Conservation (phyloP, 2,797 vertebrate species). For the Poeciliopsis presidionis region DNA sequence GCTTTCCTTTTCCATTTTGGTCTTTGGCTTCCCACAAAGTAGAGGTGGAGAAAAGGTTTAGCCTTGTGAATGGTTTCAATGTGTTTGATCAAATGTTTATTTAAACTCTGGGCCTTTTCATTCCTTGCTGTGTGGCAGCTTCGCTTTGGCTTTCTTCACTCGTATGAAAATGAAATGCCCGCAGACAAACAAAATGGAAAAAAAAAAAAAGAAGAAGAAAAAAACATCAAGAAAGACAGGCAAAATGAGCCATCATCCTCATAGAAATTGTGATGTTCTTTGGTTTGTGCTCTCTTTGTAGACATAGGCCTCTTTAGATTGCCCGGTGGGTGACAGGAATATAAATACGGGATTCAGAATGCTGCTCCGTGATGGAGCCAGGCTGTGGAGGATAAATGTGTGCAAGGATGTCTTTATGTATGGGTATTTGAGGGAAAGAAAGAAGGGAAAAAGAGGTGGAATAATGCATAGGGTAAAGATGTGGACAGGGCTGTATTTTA, state of each 20-base stretch:
- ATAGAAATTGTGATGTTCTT: slow-evolving; percentile 65
- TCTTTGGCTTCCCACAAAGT: slow-evolving; percentile 4
- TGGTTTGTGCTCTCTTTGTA: slow-evolving; percentile 67
- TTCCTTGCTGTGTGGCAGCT: background rate
- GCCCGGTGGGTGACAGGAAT: slow-evolving; percentile 58
- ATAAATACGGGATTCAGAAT: slow-evolving; percentile 58
- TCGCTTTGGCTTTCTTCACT: slow-evolving; percentile 29
- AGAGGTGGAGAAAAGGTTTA: slow-evolving; percentile 7
- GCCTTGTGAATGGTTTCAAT: slow-evolving; percentile 17
- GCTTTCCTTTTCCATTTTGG: slow-evolving; percentile 8
- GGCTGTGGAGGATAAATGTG: slow-evolving; percentile 54
- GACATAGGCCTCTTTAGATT: slow-evolving; percentile 64
- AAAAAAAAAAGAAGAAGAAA: background rate
- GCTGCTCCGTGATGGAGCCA: slow-evolving; percentile 47
- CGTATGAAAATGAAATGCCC: slow-evolving; percentile 43
- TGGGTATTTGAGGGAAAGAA: slow-evolving; percentile 35
- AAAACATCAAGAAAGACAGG: slow-evolving; percentile 38
- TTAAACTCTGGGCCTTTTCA: slow-evolving; percentile 19
- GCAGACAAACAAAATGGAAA: slow-evolving; percentile 37
- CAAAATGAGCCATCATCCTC: slow-evolving; percentile 62
- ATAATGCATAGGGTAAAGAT: slow-evolving; percentile 32
- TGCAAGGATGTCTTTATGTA: slow-evolving; percentile 50
- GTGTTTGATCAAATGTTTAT: slow-evolving; percentile 38
- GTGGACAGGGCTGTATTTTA: slow-evolving; percentile 4
- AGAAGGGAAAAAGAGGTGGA: slow-evolving; percentile 33